Evolutionary conservation across 2,888 invertebrate genomes (phyloP).

Genomic region (Morpho deidamia): DNA sequence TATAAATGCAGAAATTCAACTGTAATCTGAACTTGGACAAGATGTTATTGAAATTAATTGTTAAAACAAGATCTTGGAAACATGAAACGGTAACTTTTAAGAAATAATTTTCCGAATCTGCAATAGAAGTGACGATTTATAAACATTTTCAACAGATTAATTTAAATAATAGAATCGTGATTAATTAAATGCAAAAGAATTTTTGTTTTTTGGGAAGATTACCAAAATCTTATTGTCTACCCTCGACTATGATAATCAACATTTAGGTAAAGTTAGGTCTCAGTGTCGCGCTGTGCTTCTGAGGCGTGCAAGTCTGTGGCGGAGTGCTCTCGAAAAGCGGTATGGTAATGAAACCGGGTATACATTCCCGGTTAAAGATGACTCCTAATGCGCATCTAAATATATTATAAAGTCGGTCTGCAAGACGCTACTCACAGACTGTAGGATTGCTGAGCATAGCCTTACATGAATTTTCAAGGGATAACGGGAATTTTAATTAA

Average conservation of each 20-base stretch:
- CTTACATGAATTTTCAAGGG: no score
- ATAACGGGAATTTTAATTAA: no score
- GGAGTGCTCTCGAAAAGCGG: slow-evolving; percentile 51
- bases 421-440: slow-evolving; percentile 28
- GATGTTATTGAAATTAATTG: no score
- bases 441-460: slow-evolving; percentile 22
- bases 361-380: slow-evolving; percentile 62
- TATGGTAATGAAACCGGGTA: slow-evolving; percentile 69
- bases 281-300: slow-evolving; percentile 6
- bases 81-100: no score
- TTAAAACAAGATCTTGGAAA: no score
- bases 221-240: slow-evolving; percentile 38
- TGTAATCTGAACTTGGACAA: no score
- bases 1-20: no score
- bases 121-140: no score
- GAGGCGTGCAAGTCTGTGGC: slow-evolving; percentile 37
- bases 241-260: slow-evolving; percentile 49
- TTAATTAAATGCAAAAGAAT: no score
- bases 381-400: slow-evolving; percentile 70
- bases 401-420: slow-evolving; percentile 51
- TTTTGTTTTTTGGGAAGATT: slow-evolving; percentile 23
- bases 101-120: no score
- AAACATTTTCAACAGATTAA: not conserved
- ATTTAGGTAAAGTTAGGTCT: slow-evolving; percentile 42
- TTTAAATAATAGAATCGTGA: no score